A percentile compares a stretch with the other conserved stretches of the same genome.
Conservation (phyloP, 2,888 invertebrate genomes). For the Lasioglossum leucozonium region DNA sequence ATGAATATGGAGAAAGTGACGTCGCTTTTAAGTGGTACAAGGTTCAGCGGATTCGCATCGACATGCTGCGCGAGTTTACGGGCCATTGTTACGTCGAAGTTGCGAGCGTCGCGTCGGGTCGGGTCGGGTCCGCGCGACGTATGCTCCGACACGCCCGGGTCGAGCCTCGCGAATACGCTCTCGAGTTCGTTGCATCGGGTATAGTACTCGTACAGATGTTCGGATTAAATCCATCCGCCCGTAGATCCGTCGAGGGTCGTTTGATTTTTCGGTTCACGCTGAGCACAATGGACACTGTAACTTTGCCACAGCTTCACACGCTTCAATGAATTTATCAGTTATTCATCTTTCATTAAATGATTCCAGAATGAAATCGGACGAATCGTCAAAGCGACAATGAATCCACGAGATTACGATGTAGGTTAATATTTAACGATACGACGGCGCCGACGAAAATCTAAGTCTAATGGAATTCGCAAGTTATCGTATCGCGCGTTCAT, state of each 20-base stretch:
- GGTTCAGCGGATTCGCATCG: conserved; percentile 30
- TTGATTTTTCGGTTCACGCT: too few species aligned
- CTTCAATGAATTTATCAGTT: not conserved
- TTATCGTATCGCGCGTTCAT: conserved; percentile 15
- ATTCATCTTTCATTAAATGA: too few species aligned
- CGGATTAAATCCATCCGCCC: not conserved
- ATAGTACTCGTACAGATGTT: not conserved
- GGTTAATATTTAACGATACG: too few species aligned
- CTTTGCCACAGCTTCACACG: not conserved
- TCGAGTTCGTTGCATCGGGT: not conserved
- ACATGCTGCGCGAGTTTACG: conserved; percentile 18
- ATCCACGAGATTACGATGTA: too few species aligned
- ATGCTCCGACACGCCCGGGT: not conserved
- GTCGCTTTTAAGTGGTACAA: conserved; percentile 37
- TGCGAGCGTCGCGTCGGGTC: not conserved
- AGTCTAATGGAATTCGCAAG: conserved; percentile 22
- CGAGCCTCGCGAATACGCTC: not conserved
- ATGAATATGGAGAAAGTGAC: conserved; percentile 56
- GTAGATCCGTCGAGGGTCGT: not conserved
- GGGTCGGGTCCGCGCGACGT: not conserved
- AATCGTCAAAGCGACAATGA: too few species aligned
- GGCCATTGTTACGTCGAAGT: conserved; percentile 13
- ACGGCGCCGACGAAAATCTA: not conserved
- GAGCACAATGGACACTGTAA: not conserved
- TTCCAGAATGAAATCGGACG: too few species aligned